These are phyloP conservation scores for Scaptomyza hsui DNA, from an alignment of 1,140 invertebrate species.

Conservation along the genomic window DNA sequence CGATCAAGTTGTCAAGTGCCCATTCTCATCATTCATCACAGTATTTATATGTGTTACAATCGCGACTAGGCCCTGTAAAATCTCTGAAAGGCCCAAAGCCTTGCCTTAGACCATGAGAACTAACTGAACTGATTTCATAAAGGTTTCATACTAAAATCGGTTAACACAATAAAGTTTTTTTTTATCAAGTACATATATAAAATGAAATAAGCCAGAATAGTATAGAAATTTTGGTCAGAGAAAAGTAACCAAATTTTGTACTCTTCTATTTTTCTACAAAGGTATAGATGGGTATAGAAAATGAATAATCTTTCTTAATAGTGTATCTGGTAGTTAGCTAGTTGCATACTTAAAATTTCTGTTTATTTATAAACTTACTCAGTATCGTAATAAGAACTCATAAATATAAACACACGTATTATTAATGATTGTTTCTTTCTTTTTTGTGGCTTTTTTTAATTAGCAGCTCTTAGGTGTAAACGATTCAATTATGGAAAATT, in stretches of 20 bases:
- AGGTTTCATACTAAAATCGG: too few relatives aligned
- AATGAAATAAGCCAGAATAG: too few relatives aligned
- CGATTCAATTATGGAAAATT: constrained; percentile 30
- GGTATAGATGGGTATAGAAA: too few relatives aligned
- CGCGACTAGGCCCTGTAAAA: constrained; percentile 2
- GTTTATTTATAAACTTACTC: constrained; percentile 68
- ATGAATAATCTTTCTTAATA: too few relatives aligned
- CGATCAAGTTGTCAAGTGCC: constrained; percentile 80
- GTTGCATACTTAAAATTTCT: constrained; percentile 4
- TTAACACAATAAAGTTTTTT: too few relatives aligned
- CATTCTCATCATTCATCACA: constrained; percentile 75
- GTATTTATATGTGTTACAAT: constrained; percentile 77
- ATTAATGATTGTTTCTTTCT: constrained; percentile 17
- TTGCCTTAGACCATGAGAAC: not conserved
- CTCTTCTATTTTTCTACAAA: too few relatives aligned
- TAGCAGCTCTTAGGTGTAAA: constrained; percentile 7
- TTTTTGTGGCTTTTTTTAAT: not conserved
- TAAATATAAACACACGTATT: constrained; percentile 57
- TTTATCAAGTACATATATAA: too few relatives aligned
- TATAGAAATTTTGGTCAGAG: too few relatives aligned
- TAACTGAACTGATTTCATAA: constrained; percentile 1
- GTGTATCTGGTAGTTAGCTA: not conserved
- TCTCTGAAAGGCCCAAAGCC: not conserved
- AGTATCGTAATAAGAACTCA: constrained; percentile 79
- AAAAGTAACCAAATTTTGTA: too few relatives aligned